Conservation (phyloP, 2,113 vertebrate species). For the Pseudonaja textilis region DNA sequence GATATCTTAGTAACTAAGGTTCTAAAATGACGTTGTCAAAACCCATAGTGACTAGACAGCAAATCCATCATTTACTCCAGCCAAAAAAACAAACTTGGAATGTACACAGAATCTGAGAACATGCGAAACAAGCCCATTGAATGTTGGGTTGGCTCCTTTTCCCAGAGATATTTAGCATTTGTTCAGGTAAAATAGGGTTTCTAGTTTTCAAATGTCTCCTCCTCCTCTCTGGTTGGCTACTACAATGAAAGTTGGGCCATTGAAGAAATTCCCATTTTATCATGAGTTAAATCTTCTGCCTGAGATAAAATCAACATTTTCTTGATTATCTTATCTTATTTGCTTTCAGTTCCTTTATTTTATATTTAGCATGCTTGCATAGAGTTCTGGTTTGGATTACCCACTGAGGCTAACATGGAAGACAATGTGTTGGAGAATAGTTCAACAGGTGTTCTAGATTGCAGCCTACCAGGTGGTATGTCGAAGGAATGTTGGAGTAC, state of each 20-base stretch:
- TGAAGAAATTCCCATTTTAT: conserved; percentile 12
- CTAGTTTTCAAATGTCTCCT: conserved; percentile 19
- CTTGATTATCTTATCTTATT: background rate
- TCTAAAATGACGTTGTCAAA: conserved; percentile 72
- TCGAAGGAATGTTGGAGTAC: background rate
- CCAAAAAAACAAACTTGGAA: conserved; percentile 21
- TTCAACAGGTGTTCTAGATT: background rate
- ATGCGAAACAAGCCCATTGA: conserved; percentile 17
- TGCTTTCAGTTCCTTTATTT: background rate
- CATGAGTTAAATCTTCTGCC: conserved; percentile 45
- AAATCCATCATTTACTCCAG: conserved; percentile 54
- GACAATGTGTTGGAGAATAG: background rate
- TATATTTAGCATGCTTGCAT: background rate
- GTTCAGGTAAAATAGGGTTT: conserved; percentile 1
- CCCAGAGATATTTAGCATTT: conserved; percentile 13
- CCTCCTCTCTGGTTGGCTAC: background rate
- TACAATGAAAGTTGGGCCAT: background rate
- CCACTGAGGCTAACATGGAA: background rate
- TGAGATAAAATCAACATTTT: conserved; percentile 37
- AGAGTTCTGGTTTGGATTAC: background rate
- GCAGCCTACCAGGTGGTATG: background rate
- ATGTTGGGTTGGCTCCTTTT: background rate
- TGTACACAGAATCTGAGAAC: background rate
- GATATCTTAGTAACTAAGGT: conserved; percentile 73
- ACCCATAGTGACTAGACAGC: conserved; percentile 67